These are phyloP conservation scores for Cygnus buccinator DNA, from an alignment of 2,113 vertebrate species.

Conservation along the genomic window DNA sequence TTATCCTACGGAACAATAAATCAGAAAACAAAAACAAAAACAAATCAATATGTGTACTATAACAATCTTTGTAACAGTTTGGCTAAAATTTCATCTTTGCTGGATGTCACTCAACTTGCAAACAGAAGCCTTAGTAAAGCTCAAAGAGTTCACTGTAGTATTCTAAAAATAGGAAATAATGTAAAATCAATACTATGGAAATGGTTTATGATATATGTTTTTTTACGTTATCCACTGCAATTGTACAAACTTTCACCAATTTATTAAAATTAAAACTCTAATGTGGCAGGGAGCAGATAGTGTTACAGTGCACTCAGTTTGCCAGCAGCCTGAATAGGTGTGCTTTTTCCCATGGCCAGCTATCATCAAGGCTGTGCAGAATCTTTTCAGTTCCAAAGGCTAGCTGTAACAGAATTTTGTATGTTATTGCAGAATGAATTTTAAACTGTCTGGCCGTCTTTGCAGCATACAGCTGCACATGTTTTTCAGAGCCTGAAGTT, in stretches of 20 bases:
- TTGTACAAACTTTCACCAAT: background rate
- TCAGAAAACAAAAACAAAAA: background rate
- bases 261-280: background rate
- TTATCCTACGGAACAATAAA: background rate
- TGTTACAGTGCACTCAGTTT: background rate
- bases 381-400: background rate
- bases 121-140: background rate
- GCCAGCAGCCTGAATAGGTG: background rate
- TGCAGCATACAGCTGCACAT: background rate
- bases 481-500: background rate
- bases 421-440: background rate
- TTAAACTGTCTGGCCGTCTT: background rate
- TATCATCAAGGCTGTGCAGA: background rate
- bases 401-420: background rate
- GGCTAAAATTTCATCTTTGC: background rate
- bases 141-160: background rate
- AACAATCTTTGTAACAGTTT: background rate
- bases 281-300: background rate
- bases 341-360: background rate
- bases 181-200: background rate
- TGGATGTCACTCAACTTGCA: background rate
- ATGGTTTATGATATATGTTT: background rate
- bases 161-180: constrained; percentile 1
- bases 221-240: background rate
- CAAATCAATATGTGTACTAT: background rate